A percentile compares a stretch with the other conserved stretches of the same genome.
phyloP scores from a whole-genome alignment of 2,888 invertebrate species.

The Eurois occulta region DNA sequence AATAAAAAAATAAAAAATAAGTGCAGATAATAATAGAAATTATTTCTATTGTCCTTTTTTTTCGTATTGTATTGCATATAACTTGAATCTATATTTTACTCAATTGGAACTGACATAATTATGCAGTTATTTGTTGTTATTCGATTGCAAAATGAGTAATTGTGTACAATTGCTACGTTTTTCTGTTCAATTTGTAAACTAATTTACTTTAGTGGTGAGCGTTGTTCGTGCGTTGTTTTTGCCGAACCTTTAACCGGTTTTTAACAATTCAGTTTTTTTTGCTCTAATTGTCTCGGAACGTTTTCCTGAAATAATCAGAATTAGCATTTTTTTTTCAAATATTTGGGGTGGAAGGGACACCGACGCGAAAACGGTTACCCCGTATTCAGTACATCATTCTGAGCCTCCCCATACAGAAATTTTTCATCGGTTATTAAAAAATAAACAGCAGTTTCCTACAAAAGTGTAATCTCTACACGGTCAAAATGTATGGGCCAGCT shows the following conservation, averaged over 20 bases:
- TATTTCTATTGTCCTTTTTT: constrained; percentile 21
- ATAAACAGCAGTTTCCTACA: too few species aligned
- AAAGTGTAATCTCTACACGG: too few species aligned
- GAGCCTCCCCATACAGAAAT: too few species aligned
- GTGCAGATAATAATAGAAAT: constrained; percentile 28
- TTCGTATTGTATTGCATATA: constrained; percentile 10
- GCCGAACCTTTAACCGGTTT: not conserved
- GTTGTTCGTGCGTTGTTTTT: constrained; percentile 17
- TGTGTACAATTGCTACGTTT: constrained; percentile 4
- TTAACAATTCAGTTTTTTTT: not conserved
- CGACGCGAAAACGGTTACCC: too few species aligned
- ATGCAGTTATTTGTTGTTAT: constrained; percentile 24
- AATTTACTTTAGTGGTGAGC: not conserved
- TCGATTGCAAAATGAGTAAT: constrained; percentile 15
- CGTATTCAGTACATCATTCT: too few species aligned
- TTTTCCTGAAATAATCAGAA: not conserved
- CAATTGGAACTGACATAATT: constrained; percentile 35
- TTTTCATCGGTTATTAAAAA: too few species aligned
- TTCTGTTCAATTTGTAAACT: constrained; percentile 21
- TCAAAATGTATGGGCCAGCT: too few species aligned
- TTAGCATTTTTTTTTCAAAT: not conserved
- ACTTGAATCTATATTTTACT: constrained; percentile 14
- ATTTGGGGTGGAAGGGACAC: too few species aligned
- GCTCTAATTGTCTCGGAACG: not conserved
- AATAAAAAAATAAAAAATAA: too few species aligned